Evolutionary conservation across 1,140 invertebrate species (phyloP).

Genomic region (Achroia grisella): DNA sequence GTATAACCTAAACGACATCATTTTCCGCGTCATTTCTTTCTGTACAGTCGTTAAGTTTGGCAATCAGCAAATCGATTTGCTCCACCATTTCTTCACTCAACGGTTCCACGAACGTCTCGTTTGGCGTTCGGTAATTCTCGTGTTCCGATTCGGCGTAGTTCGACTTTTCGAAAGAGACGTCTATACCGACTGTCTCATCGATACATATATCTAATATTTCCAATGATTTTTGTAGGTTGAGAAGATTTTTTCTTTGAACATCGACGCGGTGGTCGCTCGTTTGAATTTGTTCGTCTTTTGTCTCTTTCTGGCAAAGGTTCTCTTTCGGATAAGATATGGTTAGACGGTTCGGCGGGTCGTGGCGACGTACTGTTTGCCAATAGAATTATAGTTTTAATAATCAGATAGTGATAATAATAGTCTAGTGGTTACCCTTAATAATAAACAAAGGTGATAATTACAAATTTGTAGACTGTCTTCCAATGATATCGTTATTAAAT

Average conservation of each 20-base stretch:
- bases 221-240: conserved; percentile 39
- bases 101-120: conserved; percentile 49
- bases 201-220: conserved; percentile 46
- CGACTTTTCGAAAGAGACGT: conserved; percentile 50
- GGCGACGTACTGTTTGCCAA: conserved; percentile 18
- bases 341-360: conserved; percentile 17
- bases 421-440: too few relatives aligned
- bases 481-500: too few relatives aligned
- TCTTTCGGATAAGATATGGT: conserved; percentile 27
- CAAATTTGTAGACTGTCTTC: too few relatives aligned
- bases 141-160: conserved; percentile 34
- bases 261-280: conserved; percentile 22
- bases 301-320: conserved; percentile 29
- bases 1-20: conserved; percentile 8
- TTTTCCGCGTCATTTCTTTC: conserved; percentile 5
- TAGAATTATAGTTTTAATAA: not conserved
- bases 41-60: conserved; percentile 43
- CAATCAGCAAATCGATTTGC: conserved; percentile 61
- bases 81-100: conserved; percentile 54
- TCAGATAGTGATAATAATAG: too few relatives aligned
- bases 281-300: conserved; percentile 34
- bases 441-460: too few relatives aligned
- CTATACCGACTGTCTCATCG: conserved; percentile 22
- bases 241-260: conserved; percentile 23
- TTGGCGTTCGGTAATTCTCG: conserved; percentile 47